Conservation (phyloP, 2,797 vertebrate species). For the Coluber constrictor region DNA sequence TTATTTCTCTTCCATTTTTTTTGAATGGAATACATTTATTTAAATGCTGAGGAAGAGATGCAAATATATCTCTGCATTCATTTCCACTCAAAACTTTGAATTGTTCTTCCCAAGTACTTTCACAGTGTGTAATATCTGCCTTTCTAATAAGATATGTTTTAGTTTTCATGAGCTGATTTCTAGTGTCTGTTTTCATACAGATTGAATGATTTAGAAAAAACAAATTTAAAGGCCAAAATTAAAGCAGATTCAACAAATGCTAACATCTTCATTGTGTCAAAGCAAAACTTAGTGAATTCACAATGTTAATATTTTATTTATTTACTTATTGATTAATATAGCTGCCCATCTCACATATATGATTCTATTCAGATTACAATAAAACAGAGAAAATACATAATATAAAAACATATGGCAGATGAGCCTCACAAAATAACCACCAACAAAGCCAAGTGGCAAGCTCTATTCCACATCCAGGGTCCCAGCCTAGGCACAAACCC, state of each 20-base stretch:
- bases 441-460: background rate
- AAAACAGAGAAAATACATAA: background rate
- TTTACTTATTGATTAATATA: background rate
- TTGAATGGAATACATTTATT: background rate
- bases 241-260: background rate
- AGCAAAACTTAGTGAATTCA: background rate
- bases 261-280: background rate
- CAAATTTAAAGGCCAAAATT: background rate
- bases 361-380: background rate
- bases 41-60: background rate
- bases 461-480: background rate
- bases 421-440: background rate
- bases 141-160: background rate
- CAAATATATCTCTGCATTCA: background rate
- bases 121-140: background rate
- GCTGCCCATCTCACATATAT: background rate
- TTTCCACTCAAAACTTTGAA: background rate
- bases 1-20: background rate
- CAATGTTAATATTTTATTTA: background rate
- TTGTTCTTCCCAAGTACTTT: background rate
- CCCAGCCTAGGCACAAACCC: background rate
- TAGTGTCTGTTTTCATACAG: background rate
- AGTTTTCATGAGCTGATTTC: background rate
- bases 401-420: background rate
- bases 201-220: background rate